Conservation (phyloP, 2,113 vertebrate species). For the Crotophaga sulcirostris region DNA sequence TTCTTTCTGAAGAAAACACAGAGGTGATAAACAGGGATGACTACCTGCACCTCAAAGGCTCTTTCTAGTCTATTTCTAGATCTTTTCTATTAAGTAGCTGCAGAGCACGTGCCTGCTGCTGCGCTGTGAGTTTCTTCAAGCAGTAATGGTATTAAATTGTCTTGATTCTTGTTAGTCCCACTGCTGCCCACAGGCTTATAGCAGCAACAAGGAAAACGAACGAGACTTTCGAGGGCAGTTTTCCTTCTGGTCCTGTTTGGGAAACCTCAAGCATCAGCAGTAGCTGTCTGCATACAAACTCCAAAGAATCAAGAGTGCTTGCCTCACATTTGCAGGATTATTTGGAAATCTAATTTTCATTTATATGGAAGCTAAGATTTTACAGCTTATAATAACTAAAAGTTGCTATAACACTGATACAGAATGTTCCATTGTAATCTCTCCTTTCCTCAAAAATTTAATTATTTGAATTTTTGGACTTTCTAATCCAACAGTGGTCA, state of each 20-base stretch:
- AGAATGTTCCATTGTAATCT: neutral
- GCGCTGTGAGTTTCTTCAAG: neutral
- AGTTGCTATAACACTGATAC: neutral
- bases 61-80: neutral
- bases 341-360: neutral
- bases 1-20: neutral
- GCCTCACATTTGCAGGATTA: neutral
- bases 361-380: neutral
- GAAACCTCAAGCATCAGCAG: conserved; percentile 14
- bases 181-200: neutral
- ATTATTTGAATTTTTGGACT: neutral
- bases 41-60: neutral
- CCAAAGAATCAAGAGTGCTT: neutral
- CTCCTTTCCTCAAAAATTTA: neutral
- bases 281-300: neutral
- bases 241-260: neutral
- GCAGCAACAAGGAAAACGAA: neutral
- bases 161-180: neutral
- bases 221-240: conserved; percentile 31
- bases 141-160: neutral
- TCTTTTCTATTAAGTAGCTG: neutral
- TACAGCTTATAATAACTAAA: neutral
- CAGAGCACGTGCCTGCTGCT: neutral
- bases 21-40: neutral
- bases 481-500: neutral